These are phyloP conservation scores for Prorops nasuta DNA, from an alignment of 1,140 invertebrate genomes.

Conservation along the genomic window DNA sequence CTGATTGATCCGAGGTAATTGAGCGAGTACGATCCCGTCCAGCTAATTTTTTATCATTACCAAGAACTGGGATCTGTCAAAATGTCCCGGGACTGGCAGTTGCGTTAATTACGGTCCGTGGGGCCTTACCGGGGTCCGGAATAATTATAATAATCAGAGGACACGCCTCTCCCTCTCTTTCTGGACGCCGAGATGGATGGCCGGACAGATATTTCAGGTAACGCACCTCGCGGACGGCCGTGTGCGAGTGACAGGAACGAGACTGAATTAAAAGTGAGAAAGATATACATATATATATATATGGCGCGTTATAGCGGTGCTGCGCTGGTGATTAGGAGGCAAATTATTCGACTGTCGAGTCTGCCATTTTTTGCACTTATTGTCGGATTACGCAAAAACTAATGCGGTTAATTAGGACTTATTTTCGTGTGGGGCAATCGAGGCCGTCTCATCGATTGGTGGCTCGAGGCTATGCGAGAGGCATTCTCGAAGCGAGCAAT, in stretches of 20 bases:
- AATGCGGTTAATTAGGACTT: constrained; percentile 21
- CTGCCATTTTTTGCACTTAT: no score
- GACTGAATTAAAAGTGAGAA: neutral
- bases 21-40: no score
- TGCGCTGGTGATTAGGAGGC: no score
- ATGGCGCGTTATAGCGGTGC: constrained; percentile 21
- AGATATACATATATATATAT: neutral
- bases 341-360: no score
- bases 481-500: constrained; percentile 16
- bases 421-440: constrained; percentile 12
- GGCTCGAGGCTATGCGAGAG: neutral
- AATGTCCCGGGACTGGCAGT: constrained; percentile 44
- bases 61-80: constrained; percentile 55
- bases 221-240: no score
- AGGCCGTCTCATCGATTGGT: neutral
- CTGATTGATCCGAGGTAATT: constrained; percentile 14
- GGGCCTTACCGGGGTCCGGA: constrained; percentile 27
- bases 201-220: constrained; percentile 43
- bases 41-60: constrained; percentile 47
- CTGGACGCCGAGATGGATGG: constrained; percentile 35
- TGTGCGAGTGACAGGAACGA: constrained; percentile 14
- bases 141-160: constrained; percentile 58
- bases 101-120: constrained; percentile 53
- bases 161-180: constrained; percentile 36
- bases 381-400: constrained; percentile 20